These are phyloP conservation scores for Pollenia angustigena DNA, from an alignment of 2,888 invertebrate species.

Conservation along the genomic window DNA sequence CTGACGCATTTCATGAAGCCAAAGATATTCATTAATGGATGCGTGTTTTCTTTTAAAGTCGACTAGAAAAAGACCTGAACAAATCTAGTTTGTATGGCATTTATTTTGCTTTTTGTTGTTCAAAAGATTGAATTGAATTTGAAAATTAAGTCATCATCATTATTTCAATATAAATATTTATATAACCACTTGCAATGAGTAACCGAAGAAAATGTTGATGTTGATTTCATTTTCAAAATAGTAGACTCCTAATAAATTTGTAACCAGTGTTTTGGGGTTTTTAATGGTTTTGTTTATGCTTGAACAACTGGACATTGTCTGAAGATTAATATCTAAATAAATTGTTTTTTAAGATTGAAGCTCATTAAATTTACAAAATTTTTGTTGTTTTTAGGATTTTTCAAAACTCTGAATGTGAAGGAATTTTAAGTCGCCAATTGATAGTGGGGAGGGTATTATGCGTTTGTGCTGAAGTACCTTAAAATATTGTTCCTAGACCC, in stretches of 20 bases:
- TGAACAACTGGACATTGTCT: neutral
- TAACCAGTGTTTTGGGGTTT: neutral
- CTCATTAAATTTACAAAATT: constrained; percentile 17
- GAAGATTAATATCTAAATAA: constrained; percentile 21
- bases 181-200: neutral
- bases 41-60: no score
- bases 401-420: neutral
- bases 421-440: constrained; percentile 16
- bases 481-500: no score
- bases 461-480: no score
- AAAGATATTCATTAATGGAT: constrained; percentile 41
- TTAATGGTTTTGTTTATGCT: neutral
- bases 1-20: constrained; percentile 12
- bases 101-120: neutral
- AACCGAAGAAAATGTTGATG: neutral
- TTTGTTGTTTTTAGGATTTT: neutral
- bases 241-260: constrained; percentile 21
- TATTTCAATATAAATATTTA: constrained; percentile 22
- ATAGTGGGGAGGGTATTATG: neutral
- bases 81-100: constrained; percentile 42
- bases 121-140: constrained; percentile 35
- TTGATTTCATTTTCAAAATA: constrained; percentile 23
- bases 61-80: constrained; percentile 15
- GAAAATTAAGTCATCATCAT: constrained; percentile 59
- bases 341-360: constrained; percentile 19